Evolutionary conservation across 2,113 vertebrate species (phyloP).

Genomic region (Coreoperca whiteheadi): DNA sequence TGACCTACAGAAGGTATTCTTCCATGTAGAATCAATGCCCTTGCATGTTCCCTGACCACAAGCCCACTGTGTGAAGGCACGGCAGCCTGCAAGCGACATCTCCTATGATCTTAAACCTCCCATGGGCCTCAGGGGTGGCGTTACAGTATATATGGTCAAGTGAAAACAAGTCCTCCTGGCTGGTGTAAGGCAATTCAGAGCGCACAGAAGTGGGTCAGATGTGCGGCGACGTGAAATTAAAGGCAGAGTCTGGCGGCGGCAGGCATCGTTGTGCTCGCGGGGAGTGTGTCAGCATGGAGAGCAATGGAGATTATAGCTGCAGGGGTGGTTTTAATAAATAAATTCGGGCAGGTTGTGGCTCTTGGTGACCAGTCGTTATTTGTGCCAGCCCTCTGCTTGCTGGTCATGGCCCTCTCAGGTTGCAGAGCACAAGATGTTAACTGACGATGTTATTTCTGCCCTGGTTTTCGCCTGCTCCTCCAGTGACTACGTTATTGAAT

Average conservation of each 20-base stretch:
- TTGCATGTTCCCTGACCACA: neutral
- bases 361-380: neutral
- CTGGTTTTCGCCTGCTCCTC: neutral
- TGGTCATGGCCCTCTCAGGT: neutral
- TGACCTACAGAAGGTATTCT: neutral
- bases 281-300: neutral
- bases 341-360: neutral
- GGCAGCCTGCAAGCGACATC: neutral
- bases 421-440: neutral
- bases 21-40: neutral
- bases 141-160: neutral
- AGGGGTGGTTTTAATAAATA: neutral
- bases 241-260: neutral
- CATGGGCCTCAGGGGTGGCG: neutral
- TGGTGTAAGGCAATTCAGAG: neutral
- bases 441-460: neutral
- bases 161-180: constrained; percentile 4
- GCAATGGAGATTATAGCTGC: neutral
- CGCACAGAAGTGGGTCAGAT: constrained; percentile 48
- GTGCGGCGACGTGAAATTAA: constrained; percentile 37
- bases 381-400: neutral
- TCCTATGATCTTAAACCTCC: neutral
- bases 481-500: neutral
- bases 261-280: neutral
- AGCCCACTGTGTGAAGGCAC: neutral